Evolutionary conservation across 2,797 vertebrate species (phyloP), one percentile per base, ranked within the genome.

Genomic region (Limnodromus scolopaceus): DNA sequence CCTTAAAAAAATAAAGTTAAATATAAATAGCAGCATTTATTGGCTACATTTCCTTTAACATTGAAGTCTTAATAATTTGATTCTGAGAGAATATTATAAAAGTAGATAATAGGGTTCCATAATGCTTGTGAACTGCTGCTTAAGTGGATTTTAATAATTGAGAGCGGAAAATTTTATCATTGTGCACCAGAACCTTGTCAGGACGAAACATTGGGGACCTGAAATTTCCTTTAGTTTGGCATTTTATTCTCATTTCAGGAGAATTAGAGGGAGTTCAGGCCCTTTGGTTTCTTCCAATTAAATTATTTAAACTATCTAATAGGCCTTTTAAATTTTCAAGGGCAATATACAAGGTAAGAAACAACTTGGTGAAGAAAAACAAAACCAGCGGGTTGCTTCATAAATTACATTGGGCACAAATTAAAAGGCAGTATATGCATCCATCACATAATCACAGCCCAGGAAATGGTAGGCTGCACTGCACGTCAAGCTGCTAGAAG

Each of bases 121-220:
- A 88, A 60, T 32, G 54, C 34, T 91, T 87, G 7, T 64, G 72
- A 96, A 90, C 87, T 91, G 70, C 66, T 53, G 38, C 58, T 75
- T 93, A 93, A 89, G 72, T 81, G 32, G 78, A 88, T 92, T 93
- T 97, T 79, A 97, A 93, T 96, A 93, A 97, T 89, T 93, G 63
- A 96, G 93, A 95, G 88, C 7, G 70, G 79, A 85, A 96, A 92
- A 32, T 71, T 92, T 92, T 93, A 85, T 71, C 45, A 51, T 65
- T 65, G 25, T 43, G 22, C 34, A 80, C 32, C 54, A 84, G 95
- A 94, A 76, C 15, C 24, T 65, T 45, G 39, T 60, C 68, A 48
- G 60, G 51, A 80, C 38, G 41, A 80, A 89, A 34, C 1, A 2
- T 4, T 45, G 24, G 7, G 30, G 41, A 89, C 16, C 7, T 49